A percentile compares a stretch with the other conserved stretches of the same genome.
These are phyloP conservation scores for Tipula unca DNA, from an alignment of 2,888 invertebrate genomes.

Conservation along the genomic window DNA sequence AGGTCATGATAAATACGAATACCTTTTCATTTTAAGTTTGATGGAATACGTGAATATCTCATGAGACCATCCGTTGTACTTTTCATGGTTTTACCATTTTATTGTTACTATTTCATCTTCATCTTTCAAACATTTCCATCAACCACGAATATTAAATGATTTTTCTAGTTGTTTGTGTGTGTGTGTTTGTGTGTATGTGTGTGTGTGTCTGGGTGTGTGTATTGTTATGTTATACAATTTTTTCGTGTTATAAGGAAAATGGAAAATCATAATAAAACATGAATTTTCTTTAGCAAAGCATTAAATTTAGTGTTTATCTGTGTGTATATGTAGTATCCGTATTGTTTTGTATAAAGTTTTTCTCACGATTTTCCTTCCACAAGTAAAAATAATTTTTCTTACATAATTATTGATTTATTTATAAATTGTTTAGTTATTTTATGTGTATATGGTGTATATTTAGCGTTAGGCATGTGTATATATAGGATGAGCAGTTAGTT, in stretches of 20 bases:
- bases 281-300: neutral
- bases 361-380: neutral
- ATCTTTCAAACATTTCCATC: neutral
- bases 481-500: neutral
- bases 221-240: neutral
- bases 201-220: neutral
- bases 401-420: neutral
- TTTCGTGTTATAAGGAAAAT: neutral
- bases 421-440: neutral
- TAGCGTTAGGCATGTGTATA: neutral
- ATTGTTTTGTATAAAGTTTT: neutral
- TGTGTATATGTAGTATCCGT: neutral
- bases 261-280: neutral
- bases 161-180: neutral
- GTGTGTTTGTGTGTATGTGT: neutral
- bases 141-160: neutral
- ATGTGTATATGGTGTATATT: neutral
- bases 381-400: neutral
- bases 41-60: neutral
- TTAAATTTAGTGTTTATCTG: neutral
- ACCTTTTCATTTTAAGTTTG: constrained; percentile 8
- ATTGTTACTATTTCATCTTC: neutral
- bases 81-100: neutral
- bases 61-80: neutral
- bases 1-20: neutral